Conservation (phyloP, 1,140 invertebrate species). For the Cepaea nemoralis region DNA sequence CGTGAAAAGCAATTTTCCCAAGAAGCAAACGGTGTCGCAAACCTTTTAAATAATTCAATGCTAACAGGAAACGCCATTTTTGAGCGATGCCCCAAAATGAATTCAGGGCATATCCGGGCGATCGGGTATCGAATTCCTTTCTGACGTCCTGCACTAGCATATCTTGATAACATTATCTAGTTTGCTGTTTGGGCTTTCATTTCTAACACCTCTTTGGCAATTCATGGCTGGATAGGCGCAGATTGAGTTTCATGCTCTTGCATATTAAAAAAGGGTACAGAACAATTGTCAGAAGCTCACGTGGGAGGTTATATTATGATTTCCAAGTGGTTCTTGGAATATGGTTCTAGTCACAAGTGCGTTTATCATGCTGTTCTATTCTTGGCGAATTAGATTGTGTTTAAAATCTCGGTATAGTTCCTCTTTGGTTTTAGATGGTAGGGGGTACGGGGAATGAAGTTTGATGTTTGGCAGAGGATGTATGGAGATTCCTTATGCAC, state of each 20-base stretch:
- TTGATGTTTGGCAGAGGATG: too few species aligned
- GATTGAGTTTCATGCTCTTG: neutral
- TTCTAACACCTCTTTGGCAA: neutral
- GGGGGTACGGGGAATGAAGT: too few species aligned
- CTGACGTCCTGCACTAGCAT: neutral
- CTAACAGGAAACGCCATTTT: neutral
- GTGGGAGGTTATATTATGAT: too few species aligned
- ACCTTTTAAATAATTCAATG: constrained; percentile 6
- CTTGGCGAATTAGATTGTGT: too few species aligned
- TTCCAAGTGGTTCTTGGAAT: too few species aligned
- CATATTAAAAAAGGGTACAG: neutral
- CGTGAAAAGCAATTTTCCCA: neutral
- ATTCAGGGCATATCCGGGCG: neutral
- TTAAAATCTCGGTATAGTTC: too few species aligned
- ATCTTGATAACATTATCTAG: neutral
- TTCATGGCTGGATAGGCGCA: neutral
- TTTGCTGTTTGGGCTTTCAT: constrained; percentile 6
- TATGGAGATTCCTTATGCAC: too few species aligned
- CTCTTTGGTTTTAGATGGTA: too few species aligned
- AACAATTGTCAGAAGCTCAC: too few species aligned
- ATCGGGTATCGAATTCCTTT: neutral
- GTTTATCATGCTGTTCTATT: too few species aligned
- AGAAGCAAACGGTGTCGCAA: neutral
- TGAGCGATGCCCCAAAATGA: neutral
- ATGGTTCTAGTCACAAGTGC: too few species aligned